Conservation (phyloP, 2,888 invertebrate genomes). For the Megalurothrips usitatus region DNA sequence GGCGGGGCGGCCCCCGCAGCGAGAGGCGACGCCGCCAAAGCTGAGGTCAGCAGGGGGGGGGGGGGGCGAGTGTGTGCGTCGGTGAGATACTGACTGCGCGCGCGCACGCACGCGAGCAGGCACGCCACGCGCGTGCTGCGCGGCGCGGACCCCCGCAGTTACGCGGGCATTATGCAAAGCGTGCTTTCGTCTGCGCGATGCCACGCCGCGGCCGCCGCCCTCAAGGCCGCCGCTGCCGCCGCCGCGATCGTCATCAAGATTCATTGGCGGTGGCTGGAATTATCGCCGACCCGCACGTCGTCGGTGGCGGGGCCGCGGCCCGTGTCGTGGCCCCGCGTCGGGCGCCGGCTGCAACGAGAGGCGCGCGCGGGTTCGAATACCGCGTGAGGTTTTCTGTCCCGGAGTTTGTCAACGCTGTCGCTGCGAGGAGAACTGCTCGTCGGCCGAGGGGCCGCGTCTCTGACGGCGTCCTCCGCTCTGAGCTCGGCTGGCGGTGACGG, state of each 20-base stretch:
- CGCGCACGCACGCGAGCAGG: background rate
- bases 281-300: background rate
- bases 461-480: background rate
- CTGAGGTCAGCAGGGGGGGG: background rate
- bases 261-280: background rate
- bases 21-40: too few relatives aligned
- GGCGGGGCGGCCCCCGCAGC: too few relatives aligned
- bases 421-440: too few relatives aligned
- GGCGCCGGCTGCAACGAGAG: background rate
- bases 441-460: too few relatives aligned
- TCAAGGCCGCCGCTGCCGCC: background rate
- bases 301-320: background rate
- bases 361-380: too few relatives aligned
- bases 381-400: too few relatives aligned
- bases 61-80: background rate
- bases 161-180: background rate
- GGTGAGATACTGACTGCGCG: background rate
- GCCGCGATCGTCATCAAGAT: slow-evolving; percentile 2
- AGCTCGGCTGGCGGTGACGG: background rate
- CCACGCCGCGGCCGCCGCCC: too few relatives aligned
- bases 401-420: too few relatives aligned
- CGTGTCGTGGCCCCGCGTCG: background rate
- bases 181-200: background rate
- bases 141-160: background rate
- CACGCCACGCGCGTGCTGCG: background rate